Evolutionary conservation across 2,888 invertebrate genomes (phyloP), one percentile per base, ranked within the genome.

Genomic region (Melanostoma mellinum): DNA sequence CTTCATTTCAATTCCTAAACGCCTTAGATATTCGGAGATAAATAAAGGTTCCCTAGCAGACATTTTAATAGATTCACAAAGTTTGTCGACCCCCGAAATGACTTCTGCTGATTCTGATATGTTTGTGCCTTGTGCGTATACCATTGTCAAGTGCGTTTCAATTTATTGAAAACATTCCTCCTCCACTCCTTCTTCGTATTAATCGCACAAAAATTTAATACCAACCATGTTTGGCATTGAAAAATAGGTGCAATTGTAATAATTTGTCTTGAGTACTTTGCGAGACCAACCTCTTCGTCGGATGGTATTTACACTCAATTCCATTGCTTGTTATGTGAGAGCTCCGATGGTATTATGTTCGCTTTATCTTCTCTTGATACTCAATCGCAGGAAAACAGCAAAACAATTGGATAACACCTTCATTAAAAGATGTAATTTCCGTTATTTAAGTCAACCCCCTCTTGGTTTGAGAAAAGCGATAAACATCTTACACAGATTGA

Each of bases 341-440:
- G 35, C 30, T 63, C 9, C 30, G 38, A 48, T 38, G 48, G 46
- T 4, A n/a, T 42, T 10, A 20, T 38, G 10, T 38, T n/a, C 35
- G 30, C 63, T n/a, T 63, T 48, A 48, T 48, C 30, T 36, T 30
- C 48, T 20, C 36, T 63, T 30, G 38, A 63, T 38, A 58, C 56
- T 38, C 40, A 48, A 58, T 63, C 6, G 63, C n/a, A n/a, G 32
- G 46, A 38, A 56, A 48, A 58, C 38, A 58, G 6, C 44, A 55
- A 69, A 77, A 74, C 63, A 63, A 65, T 65, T 63, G 63, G 48
- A 58, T 55, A 78, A 46, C 73, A 55, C 71, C 76, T 77, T 77
- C 72, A 81, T 77, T 77, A 82, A 73, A 69, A 60, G 68, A 65
- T 69, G 82, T 73, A 78, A 82, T 82, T 78, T 82, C 73, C 82